Percentiles rank a stretch among this genome's conserved stretches.
Evolutionary conservation across 2,797 vertebrate species (phyloP).

Genomic region (Psittacula derbiana): DNA sequence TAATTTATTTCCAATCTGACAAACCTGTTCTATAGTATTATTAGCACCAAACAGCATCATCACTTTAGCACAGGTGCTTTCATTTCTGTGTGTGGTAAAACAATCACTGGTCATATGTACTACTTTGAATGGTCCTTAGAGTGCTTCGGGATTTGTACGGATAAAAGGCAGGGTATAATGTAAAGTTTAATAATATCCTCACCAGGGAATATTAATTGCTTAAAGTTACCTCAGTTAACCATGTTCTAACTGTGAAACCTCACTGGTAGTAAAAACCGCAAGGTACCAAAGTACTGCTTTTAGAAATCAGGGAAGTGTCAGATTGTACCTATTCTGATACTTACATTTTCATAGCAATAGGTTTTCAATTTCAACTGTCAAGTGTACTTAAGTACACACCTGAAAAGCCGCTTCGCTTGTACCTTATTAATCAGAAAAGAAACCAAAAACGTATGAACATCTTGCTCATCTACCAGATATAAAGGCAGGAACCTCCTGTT

Average conservation of each 20-base stretch:
- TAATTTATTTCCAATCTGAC: neutral
- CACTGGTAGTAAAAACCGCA: neutral
- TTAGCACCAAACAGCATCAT: neutral
- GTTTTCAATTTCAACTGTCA: neutral
- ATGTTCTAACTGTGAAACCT: neutral
- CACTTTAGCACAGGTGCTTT: neutral
- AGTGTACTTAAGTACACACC: neutral
- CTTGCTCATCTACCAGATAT: neutral
- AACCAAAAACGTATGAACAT: neutral
- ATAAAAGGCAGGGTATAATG: neutral
- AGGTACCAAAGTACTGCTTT: neutral
- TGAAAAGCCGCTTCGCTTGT: neutral
- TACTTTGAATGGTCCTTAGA: neutral
- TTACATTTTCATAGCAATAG: neutral
- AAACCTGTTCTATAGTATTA: neutral
- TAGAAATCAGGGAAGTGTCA: neutral
- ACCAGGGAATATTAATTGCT: neutral
- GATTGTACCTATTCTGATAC: neutral
- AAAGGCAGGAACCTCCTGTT: neutral
- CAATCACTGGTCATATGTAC: neutral
- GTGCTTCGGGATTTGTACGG: neutral
- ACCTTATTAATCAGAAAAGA: neutral
- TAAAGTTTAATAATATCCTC: neutral
- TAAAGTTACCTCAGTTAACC: neutral
- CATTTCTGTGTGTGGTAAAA: neutral